Evolutionary conservation across 2,113 vertebrate genomes (phyloP).

Genomic region (Podilymbus podiceps): DNA sequence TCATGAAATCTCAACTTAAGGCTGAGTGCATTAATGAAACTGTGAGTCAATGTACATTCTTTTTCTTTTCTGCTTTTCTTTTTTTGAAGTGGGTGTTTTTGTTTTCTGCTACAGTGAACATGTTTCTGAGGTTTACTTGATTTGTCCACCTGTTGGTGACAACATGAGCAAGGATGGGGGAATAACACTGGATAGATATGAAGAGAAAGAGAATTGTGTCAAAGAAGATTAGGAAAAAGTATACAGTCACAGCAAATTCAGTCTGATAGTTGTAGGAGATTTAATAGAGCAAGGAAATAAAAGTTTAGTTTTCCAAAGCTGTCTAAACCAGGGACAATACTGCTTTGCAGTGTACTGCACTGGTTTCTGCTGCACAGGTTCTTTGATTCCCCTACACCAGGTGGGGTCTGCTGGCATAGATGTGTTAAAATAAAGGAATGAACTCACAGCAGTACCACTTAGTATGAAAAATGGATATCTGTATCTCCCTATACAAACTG

Average conservation of each 20-base stretch:
- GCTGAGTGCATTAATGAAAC: conserved; percentile 3
- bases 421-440: neutral
- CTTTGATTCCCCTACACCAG: neutral
- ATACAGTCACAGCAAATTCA: neutral
- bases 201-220: conserved; percentile 15
- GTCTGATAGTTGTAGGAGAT: neutral
- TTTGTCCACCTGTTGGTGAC: conserved; percentile 27
- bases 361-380: neutral
- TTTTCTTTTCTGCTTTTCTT: neutral
- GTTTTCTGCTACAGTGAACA: conserved; percentile 32
- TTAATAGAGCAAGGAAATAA: conserved; percentile 22
- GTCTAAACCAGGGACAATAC: neutral
- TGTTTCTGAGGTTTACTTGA: conserved; percentile 17
- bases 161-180: neutral
- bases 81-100: neutral
- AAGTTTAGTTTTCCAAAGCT: neutral
- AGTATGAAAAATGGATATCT: neutral
- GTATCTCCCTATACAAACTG: neutral
- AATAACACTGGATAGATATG: neutral
- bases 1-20: conserved; percentile 8
- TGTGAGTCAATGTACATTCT: neutral
- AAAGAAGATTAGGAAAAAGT: neutral
- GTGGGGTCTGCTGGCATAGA: neutral
- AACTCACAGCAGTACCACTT: neutral
- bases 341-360: neutral